Evolutionary conservation across 2,888 invertebrate genomes (phyloP), one percentile per base, ranked within the genome.

Genomic region (Chloroclystis v-ata): DNA sequence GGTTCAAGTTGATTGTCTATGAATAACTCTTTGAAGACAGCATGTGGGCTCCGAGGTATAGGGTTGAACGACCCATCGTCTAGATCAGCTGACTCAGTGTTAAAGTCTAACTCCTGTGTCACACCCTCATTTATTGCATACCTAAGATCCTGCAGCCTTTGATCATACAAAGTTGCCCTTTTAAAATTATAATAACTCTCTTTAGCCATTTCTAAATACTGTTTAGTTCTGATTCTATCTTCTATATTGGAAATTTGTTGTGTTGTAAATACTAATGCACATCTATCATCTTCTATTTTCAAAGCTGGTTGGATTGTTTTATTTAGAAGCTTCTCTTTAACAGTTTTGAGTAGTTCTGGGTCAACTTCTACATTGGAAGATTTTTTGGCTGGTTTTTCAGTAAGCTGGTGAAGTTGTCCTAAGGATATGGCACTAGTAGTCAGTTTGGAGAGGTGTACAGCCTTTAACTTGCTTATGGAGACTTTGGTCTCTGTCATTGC

Each of bases 401-500:
- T 90, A 12, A 92, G 69, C 68, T 90, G 90, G 64, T 91, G 89
- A 3, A 91, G 71, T 63, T 92, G 89, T 28, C 90, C 89, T 28
- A 91, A 75, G 33, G 89, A 87, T 0, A 90, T 87, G 35, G 89
- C 71, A 73, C 90, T 79, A 56, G 89, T 71, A 0, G 93, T 90
- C 45, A 94, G 85, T 54, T 91, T 85, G 9, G 93, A 91, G 4
- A 95, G 72, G 65, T 93, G 92, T 42, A 89, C 85, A 4, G 93
- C 90, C 61, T 89, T 91, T 25, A 95, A 75, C 61, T 91, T 93
- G 56, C 90, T 90, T 8, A 95, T 90, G 11, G 90, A 88, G 1
- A 94, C 92, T 69, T 90, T 92, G 11, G 89, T 90, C 78, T 93
- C 91, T 40, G 82, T 91, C 67, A 91, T 91, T 3, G 86, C 86